phyloP scores from a whole-genome alignment of 2,888 invertebrate species.

The Diaphora mendica region DNA sequence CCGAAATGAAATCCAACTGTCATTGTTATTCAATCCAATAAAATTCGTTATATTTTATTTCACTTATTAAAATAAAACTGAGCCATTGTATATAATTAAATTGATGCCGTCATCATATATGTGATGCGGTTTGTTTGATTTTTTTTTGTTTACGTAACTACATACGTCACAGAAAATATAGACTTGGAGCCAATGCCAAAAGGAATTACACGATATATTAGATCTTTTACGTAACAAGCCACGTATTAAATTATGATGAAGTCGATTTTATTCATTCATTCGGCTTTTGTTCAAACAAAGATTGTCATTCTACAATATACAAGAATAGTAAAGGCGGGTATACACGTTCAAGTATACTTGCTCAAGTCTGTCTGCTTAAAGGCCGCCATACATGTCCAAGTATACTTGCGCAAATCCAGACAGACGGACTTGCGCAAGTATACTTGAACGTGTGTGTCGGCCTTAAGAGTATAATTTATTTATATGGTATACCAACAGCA shows the following conservation, averaged over 20 bases:
- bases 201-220: not conserved
- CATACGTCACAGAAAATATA: not conserved
- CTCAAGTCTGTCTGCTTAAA: no score
- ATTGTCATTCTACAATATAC: not conserved
- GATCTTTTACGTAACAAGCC: not conserved
- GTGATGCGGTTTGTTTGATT: not conserved
- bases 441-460: no score
- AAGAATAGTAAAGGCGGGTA: no score
- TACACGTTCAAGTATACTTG: no score
- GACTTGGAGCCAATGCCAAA: not conserved
- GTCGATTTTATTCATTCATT: not conserved
- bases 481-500: not conserved
- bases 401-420: no score
- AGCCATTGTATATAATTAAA: not conserved
- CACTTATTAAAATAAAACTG: not conserved
- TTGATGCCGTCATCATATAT: not conserved
- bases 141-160: not conserved
- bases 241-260: constrained; percentile 2
- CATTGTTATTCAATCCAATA: not conserved
- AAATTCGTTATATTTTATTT: constrained; percentile 1
- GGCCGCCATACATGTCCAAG: no score
- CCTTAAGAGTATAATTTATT: not conserved
- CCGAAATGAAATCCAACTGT: not conserved
- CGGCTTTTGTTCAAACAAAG: not conserved
- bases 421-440: no score